These are phyloP conservation scores for Serilophus lunatus DNA, from an alignment of 2,113 vertebrate species.

Conservation along the genomic window DNA sequence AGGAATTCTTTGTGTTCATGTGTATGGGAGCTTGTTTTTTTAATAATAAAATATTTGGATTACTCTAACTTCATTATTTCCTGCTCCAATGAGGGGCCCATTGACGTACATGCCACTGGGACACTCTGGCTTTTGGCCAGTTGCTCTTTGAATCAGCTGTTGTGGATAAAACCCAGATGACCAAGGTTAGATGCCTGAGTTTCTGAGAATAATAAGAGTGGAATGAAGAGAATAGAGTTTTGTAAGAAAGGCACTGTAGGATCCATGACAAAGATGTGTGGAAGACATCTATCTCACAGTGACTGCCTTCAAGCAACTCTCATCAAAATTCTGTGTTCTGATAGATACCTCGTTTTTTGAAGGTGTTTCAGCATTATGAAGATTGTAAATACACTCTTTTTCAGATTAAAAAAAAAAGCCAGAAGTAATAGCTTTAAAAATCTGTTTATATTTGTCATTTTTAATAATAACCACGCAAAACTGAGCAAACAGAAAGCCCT, in stretches of 20 bases:
- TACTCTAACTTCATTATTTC: background rate
- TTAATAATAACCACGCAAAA: background rate
- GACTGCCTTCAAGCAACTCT: background rate
- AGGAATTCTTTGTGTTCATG: background rate
- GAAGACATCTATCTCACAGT: background rate
- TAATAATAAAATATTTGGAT: background rate
- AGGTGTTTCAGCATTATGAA: background rate
- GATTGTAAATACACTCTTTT: background rate
- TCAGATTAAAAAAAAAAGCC: background rate
- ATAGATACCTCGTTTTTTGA: background rate
- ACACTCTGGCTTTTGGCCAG: background rate
- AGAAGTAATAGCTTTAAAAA: background rate
- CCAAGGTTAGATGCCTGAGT: background rate
- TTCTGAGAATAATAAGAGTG: background rate
- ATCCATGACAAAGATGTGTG: background rate
- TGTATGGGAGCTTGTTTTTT: background rate
- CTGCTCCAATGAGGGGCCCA: background rate
- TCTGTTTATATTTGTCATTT: background rate
- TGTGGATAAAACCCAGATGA: background rate
- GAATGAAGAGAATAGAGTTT: background rate
- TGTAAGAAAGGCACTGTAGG: background rate
- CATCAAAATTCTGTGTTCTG: background rate
- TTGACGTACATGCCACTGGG: background rate
- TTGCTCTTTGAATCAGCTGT: background rate
- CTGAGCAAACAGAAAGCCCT: background rate